phyloP scores from a whole-genome alignment of 2,113 vertebrate species.

The Pyrgilauda ruficollis region DNA sequence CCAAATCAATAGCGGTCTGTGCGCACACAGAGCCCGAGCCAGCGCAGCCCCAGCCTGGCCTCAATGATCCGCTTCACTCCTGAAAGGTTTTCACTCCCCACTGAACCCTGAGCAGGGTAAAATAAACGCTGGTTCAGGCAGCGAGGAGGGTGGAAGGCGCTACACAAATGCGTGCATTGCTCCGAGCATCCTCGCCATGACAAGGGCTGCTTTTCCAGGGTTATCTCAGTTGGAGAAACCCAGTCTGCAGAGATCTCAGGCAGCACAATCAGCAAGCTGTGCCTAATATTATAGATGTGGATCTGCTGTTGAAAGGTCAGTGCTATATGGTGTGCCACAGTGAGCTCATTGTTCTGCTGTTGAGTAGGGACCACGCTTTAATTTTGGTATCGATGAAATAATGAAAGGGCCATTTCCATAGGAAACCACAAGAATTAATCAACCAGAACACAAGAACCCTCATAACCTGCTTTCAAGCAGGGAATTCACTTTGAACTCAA shows the following conservation, averaged over 20 bases:
- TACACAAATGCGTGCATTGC: not conserved
- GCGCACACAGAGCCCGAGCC: not conserved
- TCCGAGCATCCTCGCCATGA: accelerated
- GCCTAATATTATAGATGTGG: not conserved
- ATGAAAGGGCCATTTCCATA: not conserved
- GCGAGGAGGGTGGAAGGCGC: not conserved
- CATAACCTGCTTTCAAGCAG: not conserved
- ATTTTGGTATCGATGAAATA: not conserved
- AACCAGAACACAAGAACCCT: not conserved
- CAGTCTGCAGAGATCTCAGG: not conserved
- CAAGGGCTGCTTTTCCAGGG: not conserved
- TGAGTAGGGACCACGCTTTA: not conserved
- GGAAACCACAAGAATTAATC: slow-evolving; percentile 22
- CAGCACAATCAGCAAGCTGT: not conserved
- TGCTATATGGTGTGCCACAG: not conserved
- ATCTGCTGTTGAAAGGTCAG: not conserved
- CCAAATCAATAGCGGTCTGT: not conserved
- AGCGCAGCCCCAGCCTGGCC: not conserved
- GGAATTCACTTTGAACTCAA: slow-evolving; percentile 1
- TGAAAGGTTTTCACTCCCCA: not conserved
- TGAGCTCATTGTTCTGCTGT: not conserved
- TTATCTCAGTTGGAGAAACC: not conserved
- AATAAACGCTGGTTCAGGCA: not conserved
- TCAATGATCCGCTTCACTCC: not conserved
- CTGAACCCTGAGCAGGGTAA: not conserved